These are phyloP conservation scores for Vespertilio murinus DNA, from an alignment of 2,797 vertebrate species.

Conservation along the genomic window DNA sequence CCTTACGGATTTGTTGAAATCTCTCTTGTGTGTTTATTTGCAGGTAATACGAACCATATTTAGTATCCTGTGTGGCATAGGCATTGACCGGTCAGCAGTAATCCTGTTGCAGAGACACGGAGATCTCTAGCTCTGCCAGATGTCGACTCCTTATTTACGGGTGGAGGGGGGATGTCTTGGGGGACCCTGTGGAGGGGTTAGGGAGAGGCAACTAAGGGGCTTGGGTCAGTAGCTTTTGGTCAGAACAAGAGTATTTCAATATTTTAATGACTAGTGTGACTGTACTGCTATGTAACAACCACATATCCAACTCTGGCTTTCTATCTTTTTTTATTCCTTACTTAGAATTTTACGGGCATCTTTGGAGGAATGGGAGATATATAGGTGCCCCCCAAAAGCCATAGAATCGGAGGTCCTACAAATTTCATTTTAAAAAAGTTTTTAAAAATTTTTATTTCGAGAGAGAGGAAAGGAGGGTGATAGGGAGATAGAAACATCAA, in stretches of 20 bases:
- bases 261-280: neutral
- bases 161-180: neutral
- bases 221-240: neutral
- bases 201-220: neutral
- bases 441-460: too few species aligned
- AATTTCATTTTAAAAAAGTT: neutral
- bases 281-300: neutral
- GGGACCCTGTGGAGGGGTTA: neutral
- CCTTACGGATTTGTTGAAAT: neutral
- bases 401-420: neutral
- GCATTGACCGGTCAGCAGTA: neutral
- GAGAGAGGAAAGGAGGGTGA: too few species aligned
- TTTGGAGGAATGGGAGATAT: neutral
- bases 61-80: neutral
- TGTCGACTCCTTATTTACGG: neutral
- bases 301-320: neutral
- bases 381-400: neutral
- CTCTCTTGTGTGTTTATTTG: neutral
- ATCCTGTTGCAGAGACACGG: neutral
- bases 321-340: neutral
- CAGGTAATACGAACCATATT: neutral
- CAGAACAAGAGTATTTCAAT: neutral
- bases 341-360: neutral
- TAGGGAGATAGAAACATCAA: too few species aligned
- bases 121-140: neutral